Percentiles rank a stretch among this genome's conserved stretches.
phyloP scores from a whole-genome alignment of 2,888 invertebrate species.

The Amaurobius ferox region DNA sequence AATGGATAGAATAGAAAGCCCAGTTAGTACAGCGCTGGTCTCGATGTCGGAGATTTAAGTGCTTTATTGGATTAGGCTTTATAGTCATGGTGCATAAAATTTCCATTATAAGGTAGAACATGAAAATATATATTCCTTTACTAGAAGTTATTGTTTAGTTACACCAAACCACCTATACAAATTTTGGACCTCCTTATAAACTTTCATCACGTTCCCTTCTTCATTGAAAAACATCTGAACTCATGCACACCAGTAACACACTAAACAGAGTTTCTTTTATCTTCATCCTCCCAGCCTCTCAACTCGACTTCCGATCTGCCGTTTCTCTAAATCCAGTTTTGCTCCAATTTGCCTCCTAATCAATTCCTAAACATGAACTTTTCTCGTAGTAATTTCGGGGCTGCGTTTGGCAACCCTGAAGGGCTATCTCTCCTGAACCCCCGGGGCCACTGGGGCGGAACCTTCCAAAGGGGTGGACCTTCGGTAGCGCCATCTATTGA shows the following conservation, averaged over 20 bases:
- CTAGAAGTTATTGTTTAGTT: too few species aligned
- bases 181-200: too few species aligned
- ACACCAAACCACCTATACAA: too few species aligned
- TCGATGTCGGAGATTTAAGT: too few species aligned
- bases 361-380: constrained; percentile 13
- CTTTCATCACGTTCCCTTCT: too few species aligned
- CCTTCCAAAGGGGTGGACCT: not conserved
- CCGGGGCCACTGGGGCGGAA: constrained; percentile 26
- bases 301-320: not conserved
- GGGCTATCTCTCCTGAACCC: not conserved
- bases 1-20: too few species aligned
- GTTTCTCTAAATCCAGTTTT: constrained; percentile 13
- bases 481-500: constrained; percentile 40
- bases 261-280: not conserved
- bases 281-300: not conserved
- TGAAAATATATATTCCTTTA: too few species aligned
- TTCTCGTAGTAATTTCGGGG: not conserved
- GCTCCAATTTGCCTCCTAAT: constrained; percentile 45
- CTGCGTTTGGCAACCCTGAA: constrained; percentile 1
- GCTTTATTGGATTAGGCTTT: too few species aligned
- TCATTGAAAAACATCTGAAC: too few species aligned
- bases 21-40: too few species aligned
- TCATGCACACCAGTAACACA: not conserved
- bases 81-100: too few species aligned
- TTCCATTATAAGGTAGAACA: too few species aligned